Base-by-base conservation (phyloP, 1,140 invertebrate species). In the Coelopa frigida region DNA sequence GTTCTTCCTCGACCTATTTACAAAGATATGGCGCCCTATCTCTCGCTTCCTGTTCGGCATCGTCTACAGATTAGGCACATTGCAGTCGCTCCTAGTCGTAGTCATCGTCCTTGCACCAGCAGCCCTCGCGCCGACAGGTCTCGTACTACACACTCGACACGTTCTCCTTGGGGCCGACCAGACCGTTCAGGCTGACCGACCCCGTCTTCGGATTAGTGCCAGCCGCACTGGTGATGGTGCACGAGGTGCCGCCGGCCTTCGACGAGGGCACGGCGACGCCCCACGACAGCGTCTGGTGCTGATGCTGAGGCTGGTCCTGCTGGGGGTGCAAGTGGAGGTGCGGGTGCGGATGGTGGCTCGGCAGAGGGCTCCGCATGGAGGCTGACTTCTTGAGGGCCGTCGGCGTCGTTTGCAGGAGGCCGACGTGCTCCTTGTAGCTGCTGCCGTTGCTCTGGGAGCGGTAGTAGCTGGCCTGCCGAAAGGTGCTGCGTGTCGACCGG, bases 381-480 rank as follows among this genome's bases (percentile, higher is more conserved):
- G 59, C 55, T 12, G 54, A 51, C 21, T 65, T 65, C 0, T 58
- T 24, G 52, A 65, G 41, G 29, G 62, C 29, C 29, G 58, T 52
- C 1, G 59, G 58, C 6, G 57, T 65, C 50, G 55, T 58, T 17
- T 65, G 62, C 42, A 65, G 29, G 6, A 65, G 49, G 14, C 57
- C 53, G 18, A 61, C 54, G 10, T 65, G 61, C 41, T 65, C 62
- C 31, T 65, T 65, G 39, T 50, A 65, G 20, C 15, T 43, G 17
- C 43, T 52, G 4, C 58, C 54, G 21, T 58, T 67, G 51, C 55
- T 57, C 4, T 54, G 45, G 23, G 52, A 59, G 27, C 62, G 62
- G 37, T 66, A 68, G 29, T 68, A 68, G 37, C 64, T 68, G 32
- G 64, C 53, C 48, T 67, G 63, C 15, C 63, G 59, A 21, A 57